A percentile compares a stretch with the other conserved stretches of the same genome.
Evolutionary conservation across 2,888 invertebrate species (phyloP).

Genomic region (Conus canariensis): DNA sequence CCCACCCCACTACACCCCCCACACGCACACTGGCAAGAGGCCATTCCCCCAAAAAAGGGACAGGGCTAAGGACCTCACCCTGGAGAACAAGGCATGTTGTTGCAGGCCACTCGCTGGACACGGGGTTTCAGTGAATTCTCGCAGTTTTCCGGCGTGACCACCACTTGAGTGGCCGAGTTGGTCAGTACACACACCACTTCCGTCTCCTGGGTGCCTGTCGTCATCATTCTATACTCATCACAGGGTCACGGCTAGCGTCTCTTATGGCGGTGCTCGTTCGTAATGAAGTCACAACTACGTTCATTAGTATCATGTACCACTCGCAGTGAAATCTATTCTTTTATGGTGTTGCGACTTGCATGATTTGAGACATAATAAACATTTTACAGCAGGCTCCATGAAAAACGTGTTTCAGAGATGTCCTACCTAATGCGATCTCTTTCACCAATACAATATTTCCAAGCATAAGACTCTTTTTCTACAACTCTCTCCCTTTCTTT

Average conservation of each 20-base stretch:
- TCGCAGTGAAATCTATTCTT: no score
- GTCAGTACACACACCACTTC: constrained; percentile 87
- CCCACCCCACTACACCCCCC: no score
- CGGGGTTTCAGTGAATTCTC: constrained; percentile 83
- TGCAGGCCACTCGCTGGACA: constrained; percentile 83
- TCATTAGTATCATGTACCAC: not conserved
- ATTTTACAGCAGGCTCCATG: not conserved
- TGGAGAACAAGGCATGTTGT: constrained; percentile 88
- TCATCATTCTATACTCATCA: constrained; percentile 28
- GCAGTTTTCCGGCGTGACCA: constrained; percentile 85
- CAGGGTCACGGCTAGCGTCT: not conserved
- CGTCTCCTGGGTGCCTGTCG: constrained; percentile 84
- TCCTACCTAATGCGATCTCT: no score
- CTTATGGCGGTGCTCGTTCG: not conserved
- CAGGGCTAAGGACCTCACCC: constrained; percentile 77
- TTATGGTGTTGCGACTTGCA: no score
- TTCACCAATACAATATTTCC: no score
- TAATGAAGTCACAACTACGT: not conserved
- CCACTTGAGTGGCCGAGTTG: constrained; percentile 81
- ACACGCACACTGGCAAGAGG: not conserved
- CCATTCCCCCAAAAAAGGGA: not conserved
- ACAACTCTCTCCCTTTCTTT: no score
- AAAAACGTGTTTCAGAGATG: no score
- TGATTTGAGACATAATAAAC: not conserved
- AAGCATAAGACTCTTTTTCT: no score